A percentile compares a stretch with the other conserved stretches of the same genome.
Conservation (phyloP, 2,113 vertebrate species). For the Pomatostomus ruficeps region DNA sequence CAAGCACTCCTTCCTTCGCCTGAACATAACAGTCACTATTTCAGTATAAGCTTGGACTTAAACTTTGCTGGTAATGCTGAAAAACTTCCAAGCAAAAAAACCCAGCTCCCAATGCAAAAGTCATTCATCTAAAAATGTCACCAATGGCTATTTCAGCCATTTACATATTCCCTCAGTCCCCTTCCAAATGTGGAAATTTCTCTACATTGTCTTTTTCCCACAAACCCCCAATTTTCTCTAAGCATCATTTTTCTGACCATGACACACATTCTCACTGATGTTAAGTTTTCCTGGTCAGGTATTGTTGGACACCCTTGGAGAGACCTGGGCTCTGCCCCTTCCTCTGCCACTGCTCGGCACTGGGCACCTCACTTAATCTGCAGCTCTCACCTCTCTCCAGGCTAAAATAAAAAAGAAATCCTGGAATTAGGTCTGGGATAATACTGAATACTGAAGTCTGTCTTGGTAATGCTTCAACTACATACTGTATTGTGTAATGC, state of each 20-base stretch:
- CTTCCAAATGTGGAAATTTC: not conserved
- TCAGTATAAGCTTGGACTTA: not conserved
- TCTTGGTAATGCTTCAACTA: not conserved
- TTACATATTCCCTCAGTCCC: not conserved
- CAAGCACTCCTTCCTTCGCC: not conserved
- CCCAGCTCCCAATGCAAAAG: not conserved
- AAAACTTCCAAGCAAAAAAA: not conserved
- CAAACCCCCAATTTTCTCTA: not conserved
- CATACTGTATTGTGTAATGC: not conserved
- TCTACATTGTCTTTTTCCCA: fast-evolving
- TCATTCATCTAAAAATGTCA: not conserved
- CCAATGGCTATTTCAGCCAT: not conserved
- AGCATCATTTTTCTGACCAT: not conserved
- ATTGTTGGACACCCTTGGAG: not conserved
- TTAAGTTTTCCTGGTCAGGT: not conserved
- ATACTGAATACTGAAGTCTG: not conserved
- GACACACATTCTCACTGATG: not conserved
- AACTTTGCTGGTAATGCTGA: not conserved
- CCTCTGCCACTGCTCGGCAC: not conserved
- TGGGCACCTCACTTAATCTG: not conserved
- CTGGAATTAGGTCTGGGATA: not conserved
- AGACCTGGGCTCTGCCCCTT: not conserved
- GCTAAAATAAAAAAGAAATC: not conserved
- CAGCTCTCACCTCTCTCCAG: not conserved
- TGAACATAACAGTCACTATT: not conserved